These are phyloP conservation scores for Drosophila burlai DNA, from an alignment of 1,140 invertebrate species.

Conservation along the genomic window DNA sequence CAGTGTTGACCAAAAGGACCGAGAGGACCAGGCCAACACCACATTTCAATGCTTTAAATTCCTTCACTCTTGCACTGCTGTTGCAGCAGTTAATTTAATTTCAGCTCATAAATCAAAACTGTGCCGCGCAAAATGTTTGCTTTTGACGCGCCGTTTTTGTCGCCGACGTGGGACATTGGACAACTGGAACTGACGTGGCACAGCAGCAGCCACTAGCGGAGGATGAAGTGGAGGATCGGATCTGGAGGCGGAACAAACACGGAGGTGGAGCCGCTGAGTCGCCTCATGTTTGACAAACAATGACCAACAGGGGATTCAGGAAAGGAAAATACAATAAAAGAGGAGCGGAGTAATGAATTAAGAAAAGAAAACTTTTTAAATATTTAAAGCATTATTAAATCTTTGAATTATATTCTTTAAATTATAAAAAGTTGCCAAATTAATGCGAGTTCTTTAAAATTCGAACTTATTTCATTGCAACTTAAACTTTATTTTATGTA, in stretches of 20 bases:
- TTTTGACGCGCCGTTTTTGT: constrained; percentile 82
- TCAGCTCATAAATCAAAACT: constrained; percentile 84
- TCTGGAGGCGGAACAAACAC: constrained; percentile 34
- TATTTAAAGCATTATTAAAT: background rate
- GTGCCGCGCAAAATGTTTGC: constrained; percentile 82
- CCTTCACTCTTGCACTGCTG: constrained; percentile 50
- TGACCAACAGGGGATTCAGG: constrained; percentile 22
- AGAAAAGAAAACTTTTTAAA: too few relatives aligned
- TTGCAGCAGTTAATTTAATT: constrained; percentile 80
- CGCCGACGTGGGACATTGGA: constrained; percentile 44
- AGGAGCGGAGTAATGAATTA: background rate
- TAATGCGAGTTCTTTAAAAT: background rate
- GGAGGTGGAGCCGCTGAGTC: constrained; percentile 38
- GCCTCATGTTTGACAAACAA: constrained; percentile 76
- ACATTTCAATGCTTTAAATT: constrained; percentile 78
- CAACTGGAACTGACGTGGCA: constrained; percentile 44
- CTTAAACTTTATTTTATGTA: background rate
- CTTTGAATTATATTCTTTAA: background rate
- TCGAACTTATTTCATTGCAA: background rate
- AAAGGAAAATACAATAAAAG: background rate
- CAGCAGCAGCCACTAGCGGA: constrained; percentile 2
- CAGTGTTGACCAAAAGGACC: constrained; percentile 46
- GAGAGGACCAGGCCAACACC: constrained; percentile 35
- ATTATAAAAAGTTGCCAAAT: background rate
- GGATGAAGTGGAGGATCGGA: constrained; percentile 21